Conservation (phyloP, 2,797 vertebrate genomes). For the Sebastes oblongus region DNA sequence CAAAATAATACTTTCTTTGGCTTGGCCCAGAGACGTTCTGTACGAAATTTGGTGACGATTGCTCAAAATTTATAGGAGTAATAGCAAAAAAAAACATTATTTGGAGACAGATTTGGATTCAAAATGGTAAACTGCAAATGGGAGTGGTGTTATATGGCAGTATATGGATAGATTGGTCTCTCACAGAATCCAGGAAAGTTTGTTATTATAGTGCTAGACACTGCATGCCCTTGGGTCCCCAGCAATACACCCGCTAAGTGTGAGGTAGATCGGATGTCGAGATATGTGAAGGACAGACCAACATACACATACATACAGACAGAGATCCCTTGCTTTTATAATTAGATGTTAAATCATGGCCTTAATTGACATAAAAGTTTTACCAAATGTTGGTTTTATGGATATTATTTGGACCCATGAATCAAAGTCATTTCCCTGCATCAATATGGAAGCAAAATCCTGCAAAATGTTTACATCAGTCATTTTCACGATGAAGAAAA, state of each 20-base stretch:
- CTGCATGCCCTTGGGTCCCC: too few relatives aligned
- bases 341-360: not conserved
- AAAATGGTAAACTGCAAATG: not conserved
- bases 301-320: not conserved
- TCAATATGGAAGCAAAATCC: not conserved
- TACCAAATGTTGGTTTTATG: not conserved
- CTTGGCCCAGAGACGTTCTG: too few relatives aligned
- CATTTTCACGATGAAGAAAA: conserved; percentile 1
- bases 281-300: not conserved
- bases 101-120: not conserved
- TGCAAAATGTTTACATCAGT: not conserved
- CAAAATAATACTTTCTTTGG: too few relatives aligned
- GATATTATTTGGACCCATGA: not conserved
- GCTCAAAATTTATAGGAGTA: not conserved
- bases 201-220: not conserved
- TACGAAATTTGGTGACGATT: not conserved
- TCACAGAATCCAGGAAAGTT: not conserved
- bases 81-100: not conserved
- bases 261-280: not conserved
- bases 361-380: not conserved
- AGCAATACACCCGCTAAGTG: not conserved
- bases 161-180: not conserved
- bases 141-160: not conserved
- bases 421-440: not conserved
- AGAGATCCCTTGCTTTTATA: not conserved